Percentiles rank a stretch among this genome's conserved stretches.
Evolutionary conservation across 2,797 vertebrate species (phyloP).

Genomic region (Hoplostethus atlanticus): DNA sequence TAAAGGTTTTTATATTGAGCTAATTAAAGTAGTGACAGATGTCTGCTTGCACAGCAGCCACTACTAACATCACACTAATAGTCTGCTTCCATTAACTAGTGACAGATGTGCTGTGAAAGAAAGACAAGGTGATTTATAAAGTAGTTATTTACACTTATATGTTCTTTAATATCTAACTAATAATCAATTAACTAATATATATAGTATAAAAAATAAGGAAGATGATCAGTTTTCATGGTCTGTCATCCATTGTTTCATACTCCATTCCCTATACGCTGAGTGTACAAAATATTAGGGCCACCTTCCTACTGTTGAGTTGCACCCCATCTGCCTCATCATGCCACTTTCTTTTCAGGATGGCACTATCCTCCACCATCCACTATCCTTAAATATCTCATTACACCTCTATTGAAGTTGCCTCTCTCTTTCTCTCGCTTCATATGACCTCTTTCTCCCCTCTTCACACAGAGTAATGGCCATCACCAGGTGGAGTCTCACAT

Average conservation of each 20-base stretch:
- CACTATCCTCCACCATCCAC: neutral
- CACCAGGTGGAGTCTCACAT: constrained; percentile 97
- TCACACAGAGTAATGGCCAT: constrained; percentile 89
- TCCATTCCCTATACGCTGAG: too few species aligned
- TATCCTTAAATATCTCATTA: neutral
- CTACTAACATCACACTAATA: constrained; percentile 20
- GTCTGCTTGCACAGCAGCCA: constrained; percentile 48
- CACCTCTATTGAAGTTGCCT: constrained; percentile 12
- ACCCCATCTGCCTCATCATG: neutral
- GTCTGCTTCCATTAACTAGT: neutral
- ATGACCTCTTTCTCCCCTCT: neutral
- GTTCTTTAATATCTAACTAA: too few species aligned
- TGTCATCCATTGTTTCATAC: neutral
- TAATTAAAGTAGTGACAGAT: constrained; percentile 58
- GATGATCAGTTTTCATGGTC: too few species aligned
- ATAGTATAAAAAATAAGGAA: too few species aligned
- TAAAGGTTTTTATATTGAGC: constrained; percentile 57
- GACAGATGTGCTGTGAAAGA: constrained; percentile 3
- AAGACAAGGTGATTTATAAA: neutral
- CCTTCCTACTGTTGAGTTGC: too few species aligned
- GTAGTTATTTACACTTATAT: too few species aligned
- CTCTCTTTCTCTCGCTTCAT: neutral
- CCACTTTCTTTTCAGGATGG: neutral
- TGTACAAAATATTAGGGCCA: too few species aligned
- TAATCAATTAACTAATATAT: too few species aligned